Evolutionary conservation across 1,140 invertebrate genomes (phyloP), one percentile per base, ranked within the genome.

Genomic region (Heliconius hewitsoni): DNA sequence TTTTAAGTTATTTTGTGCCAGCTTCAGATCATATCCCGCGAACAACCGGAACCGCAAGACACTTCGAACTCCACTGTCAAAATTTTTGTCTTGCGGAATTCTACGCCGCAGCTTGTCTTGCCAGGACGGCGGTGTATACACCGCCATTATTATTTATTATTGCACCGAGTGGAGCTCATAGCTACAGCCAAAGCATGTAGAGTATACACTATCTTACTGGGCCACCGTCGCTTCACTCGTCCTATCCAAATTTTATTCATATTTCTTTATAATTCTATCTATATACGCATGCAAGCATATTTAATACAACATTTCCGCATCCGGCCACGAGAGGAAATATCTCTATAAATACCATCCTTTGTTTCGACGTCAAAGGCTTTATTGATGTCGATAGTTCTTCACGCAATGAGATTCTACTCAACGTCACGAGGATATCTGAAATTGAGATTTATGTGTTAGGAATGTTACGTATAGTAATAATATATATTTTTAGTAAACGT

Each of bases 291-390:
- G 16, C 39, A 66, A 66, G 60, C 60, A 66, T n/a, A 30, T 13
- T 13, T 66, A 23, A 71, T 72, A 11, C 71, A 6, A 72, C 37
- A 72, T 72, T 39, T 72, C 19, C 71, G 71, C 34, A 39, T 39
- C 19, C 71, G 71, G 34, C 23, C 2, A 19, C 6, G 8, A 39
- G 19, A 72, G 30, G 13, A 6, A 71, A 71, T 71, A 9, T 72
- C 71, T 72, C 42, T 72, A 19, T 72, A 19, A 71, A 71, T 71
- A 39, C 60, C 18, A 30, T 72, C 71, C 37, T 72, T 72, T 42
- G 71, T 72, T 72, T 39, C 71, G 71, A 72, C 71, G 42, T 72
- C 71, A 72, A 72, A 72, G 71, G 8, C 37, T 72, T 72, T 72
- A 72, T 72, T 72, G 71, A 37, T 9, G 34, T 71, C 70, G 70